Percentiles rank a stretch among this genome's conserved stretches.
Conservation (phyloP, 2,113 vertebrate genomes). For the Laticauda colubrina region DNA sequence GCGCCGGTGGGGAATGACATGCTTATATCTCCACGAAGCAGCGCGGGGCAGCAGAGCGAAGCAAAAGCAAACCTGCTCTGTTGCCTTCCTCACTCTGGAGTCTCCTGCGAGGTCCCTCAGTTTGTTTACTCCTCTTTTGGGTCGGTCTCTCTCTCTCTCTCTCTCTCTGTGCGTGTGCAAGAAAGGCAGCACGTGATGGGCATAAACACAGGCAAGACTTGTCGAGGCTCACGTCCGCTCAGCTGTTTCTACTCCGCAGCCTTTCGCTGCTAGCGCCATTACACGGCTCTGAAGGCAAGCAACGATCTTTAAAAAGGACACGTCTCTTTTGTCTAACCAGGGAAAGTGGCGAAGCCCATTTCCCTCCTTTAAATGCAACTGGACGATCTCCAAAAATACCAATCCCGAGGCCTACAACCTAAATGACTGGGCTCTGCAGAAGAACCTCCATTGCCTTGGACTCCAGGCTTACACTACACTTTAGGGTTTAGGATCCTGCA, state of each 20-base stretch:
- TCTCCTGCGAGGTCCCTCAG: background rate
- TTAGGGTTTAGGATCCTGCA: background rate
- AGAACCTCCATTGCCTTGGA: background rate
- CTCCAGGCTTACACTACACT: background rate
- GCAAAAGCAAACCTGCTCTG: background rate
- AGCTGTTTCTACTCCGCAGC: background rate
- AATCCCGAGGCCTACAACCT: background rate
- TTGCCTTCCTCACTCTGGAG: background rate
- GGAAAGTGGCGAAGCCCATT: background rate
- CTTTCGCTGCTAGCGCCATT: background rate
- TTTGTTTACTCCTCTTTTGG: background rate
- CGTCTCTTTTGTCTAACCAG: background rate
- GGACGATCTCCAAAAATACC: background rate
- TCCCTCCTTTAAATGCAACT: background rate
- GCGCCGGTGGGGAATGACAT: no score
- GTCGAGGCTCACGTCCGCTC: background rate
- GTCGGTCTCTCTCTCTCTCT: no score
- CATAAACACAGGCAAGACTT: background rate
- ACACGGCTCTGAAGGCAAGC: no score
- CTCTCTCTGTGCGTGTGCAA: background rate
- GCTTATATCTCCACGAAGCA: background rate
- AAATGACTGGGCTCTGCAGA: background rate
- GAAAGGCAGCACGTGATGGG: background rate
- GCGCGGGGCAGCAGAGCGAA: background rate
- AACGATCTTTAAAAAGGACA: background rate